Base-by-base conservation (phyloP, 2,888 invertebrate species). In the Mystacides longicornis region DNA sequence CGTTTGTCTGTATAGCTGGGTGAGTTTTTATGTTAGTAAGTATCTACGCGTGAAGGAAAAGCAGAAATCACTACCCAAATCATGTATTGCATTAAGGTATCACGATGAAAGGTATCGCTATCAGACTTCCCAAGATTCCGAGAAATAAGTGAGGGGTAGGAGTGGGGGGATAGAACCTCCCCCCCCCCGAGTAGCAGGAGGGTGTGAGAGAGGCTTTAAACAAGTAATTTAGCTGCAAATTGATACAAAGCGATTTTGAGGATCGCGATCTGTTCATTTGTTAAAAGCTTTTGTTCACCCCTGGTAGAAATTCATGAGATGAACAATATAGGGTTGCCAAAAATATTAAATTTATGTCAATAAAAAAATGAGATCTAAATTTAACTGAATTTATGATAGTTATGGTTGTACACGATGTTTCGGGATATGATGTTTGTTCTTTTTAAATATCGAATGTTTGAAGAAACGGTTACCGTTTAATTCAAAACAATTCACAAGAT, bases 211-310 rank as follows among this genome's bases (percentile, higher is more conserved):
- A 23, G 51, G 60, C 48, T 60, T 60, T 58, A 60, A 60, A 58
- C 60, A 60, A 60, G 60, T 58, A 60, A 60, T 60, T 60, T 60
- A 60, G 60, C 52, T 60, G 58, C 60, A 60, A 60, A 60, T 60
- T 60, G 60, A 60, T 60, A 60, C 60, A 60, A 60, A 60, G 58
- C 60, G 60, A 60, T 60, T n/a, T 58, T 60, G 50, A 58, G 58
- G 58, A 60, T 54, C 52, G 54, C 60, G 58, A 60, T 58, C 60
- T 52, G 60, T 60, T 60, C 58, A 60, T 60, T 60, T 60, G 60
- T 58, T 58, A 58, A 60, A 58, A 58, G 60, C 60, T 60, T 58
- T 58, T 60, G 60, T 60, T 60, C 50, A 48, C 50, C 54, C 56
- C 23, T 51, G 23, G 54, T 47, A 50, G n/a, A 53, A 49, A 55